Percentiles rank a stretch among this genome's conserved stretches.
phyloP scores from a whole-genome alignment of 1,140 invertebrate species.

The Semibalanus balanoides region DNA sequence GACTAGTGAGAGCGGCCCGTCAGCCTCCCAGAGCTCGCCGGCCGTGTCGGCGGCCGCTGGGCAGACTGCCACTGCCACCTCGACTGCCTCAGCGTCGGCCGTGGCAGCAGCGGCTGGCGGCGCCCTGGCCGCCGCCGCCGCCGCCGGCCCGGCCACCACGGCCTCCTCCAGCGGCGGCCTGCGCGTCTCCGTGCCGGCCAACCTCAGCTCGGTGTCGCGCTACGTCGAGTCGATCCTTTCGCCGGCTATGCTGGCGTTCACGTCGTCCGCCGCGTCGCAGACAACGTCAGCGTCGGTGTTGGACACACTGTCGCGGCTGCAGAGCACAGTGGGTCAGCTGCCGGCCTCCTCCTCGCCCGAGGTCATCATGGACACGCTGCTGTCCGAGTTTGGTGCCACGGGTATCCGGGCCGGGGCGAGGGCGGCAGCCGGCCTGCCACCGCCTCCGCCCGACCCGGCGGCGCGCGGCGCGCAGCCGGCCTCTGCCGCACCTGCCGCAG shows the following conservation, averaged over 20 bases:
- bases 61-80: not conserved
- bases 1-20: too few relatives aligned
- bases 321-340: not conserved
- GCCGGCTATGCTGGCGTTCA: not conserved
- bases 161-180: not conserved
- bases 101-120: not conserved
- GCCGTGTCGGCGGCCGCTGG: not conserved
- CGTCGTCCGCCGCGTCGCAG: not conserved
- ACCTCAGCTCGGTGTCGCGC: not conserved
- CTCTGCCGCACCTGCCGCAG: slow-evolving; percentile 19
- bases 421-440: not conserved
- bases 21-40: not conserved
- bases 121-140: not conserved
- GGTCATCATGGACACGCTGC: slow-evolving; percentile 4
- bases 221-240: not conserved
- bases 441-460: not conserved
- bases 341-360: not conserved
- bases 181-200: not conserved
- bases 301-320: slow-evolving; percentile 1
- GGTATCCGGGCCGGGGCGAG: not conserved
- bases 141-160: not conserved
- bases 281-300: not conserved
- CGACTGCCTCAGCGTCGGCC: not conserved
- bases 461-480: slow-evolving; percentile 29
- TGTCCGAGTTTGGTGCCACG: not conserved